Percentiles rank a stretch among this genome's conserved stretches.
phyloP scores from a whole-genome alignment of 2,797 vertebrate species.

The Myripristis jacobus region DNA sequence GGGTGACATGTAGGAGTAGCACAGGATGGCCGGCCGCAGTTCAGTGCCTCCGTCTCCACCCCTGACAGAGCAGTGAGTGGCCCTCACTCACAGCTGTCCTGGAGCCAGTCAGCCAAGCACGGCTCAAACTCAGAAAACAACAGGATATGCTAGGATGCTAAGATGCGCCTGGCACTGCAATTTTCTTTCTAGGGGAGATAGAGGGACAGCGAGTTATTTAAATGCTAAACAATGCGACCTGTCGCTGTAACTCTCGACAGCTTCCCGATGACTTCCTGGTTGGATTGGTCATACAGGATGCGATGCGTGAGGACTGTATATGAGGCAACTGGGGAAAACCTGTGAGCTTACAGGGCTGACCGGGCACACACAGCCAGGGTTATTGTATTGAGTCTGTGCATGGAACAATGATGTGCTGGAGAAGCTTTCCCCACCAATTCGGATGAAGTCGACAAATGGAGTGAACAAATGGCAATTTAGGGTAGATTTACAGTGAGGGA shows the following conservation, averaged over 20 bases:
- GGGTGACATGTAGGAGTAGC: slow-evolving; percentile 68
- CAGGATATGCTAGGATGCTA: slow-evolving; percentile 63
- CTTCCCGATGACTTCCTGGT: slow-evolving; percentile 59
- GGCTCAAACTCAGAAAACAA: slow-evolving; percentile 67
- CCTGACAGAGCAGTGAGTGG: slow-evolving; percentile 71
- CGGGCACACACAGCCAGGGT: neutral
- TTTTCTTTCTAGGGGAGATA: slow-evolving; percentile 46
- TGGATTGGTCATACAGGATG: slow-evolving; percentile 38
- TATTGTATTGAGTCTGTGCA: slow-evolving; percentile 15
- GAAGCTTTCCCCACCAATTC: no score
- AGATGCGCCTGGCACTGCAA: slow-evolving; percentile 56
- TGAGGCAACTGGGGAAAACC: slow-evolving; percentile 11
- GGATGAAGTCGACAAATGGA: no score
- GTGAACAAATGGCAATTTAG: no score
- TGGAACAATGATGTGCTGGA: neutral
- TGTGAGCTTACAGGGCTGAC: slow-evolving; percentile 5
- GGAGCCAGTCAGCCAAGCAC: slow-evolving; percentile 74
- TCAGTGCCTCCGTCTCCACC: slow-evolving; percentile 75
- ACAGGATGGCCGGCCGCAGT: slow-evolving; percentile 73
- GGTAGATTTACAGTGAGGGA: no score
- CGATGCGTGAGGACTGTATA: slow-evolving; percentile 15
- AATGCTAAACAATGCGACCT: slow-evolving; percentile 72
- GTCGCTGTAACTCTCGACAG: slow-evolving; percentile 40
- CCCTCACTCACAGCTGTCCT: slow-evolving; percentile 78
- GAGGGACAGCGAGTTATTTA: slow-evolving; percentile 67